These are phyloP conservation scores for Enteromius afrohamiltoni DNA, from an alignment of 2,797 vertebrate genomes.

Conservation along the genomic window DNA sequence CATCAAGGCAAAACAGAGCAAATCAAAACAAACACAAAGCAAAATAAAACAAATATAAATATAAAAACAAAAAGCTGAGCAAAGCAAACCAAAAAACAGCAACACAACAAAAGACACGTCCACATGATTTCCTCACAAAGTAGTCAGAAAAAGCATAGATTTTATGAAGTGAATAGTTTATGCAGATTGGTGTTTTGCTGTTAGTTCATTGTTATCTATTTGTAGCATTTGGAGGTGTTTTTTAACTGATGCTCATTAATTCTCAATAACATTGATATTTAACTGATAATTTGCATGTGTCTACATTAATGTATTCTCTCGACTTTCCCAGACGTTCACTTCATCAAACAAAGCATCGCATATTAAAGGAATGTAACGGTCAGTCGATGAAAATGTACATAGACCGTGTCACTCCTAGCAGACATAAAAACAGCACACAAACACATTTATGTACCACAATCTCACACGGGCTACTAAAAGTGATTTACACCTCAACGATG, in stretches of 20 bases:
- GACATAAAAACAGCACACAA: slow-evolving; percentile 35
- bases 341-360: neutral
- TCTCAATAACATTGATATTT: neutral
- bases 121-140: neutral
- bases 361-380: neutral
- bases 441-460: slow-evolving; percentile 44
- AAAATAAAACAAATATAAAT: neutral
- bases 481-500: slow-evolving; percentile 57
- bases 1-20: neutral
- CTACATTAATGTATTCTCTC: neutral
- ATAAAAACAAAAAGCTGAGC: neutral
- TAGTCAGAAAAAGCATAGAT: too few species aligned
- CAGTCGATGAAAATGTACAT: neutral
- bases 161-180: neutral
- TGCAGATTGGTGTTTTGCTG: neutral
- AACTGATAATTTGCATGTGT: neutral
- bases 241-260: neutral
- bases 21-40: neutral
- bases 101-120: neutral
- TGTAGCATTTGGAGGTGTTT: neutral
- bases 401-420: neutral
- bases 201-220: neutral
- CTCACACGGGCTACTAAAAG: slow-evolving; percentile 39
- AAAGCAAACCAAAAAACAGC: neutral
- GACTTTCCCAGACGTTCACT: neutral